These are phyloP conservation scores for Eupithecia tripunctaria DNA, from an alignment of 2,888 invertebrate genomes.

Conservation along the genomic window DNA sequence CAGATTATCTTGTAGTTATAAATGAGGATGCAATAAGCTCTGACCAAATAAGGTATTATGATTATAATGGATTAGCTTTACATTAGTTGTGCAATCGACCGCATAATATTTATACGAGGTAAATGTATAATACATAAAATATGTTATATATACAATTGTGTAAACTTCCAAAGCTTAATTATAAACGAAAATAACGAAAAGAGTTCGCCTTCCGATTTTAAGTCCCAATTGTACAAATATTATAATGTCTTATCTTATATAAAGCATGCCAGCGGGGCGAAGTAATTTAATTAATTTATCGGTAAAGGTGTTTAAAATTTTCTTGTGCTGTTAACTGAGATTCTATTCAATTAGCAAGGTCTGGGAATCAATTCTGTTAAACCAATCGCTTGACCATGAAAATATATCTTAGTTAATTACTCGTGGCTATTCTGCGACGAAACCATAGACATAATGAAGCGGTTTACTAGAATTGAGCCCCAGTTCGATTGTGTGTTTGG, in stretches of 20 bases:
- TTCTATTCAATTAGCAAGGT: background rate
- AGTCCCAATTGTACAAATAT: background rate
- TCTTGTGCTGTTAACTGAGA: background rate
- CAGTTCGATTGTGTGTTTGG: background rate
- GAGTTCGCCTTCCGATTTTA: background rate
- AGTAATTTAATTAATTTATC: no score
- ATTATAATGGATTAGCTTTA: background rate
- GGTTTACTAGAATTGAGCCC: background rate
- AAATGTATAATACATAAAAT: background rate
- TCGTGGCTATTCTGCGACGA: background rate
- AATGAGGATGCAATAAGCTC: background rate
- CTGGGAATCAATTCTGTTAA: background rate
- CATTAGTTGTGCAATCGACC: background rate
- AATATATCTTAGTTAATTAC: background rate
- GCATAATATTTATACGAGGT: background rate
- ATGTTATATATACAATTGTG: background rate
- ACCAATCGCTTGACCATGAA: background rate
- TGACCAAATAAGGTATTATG: background rate
- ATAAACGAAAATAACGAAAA: background rate
- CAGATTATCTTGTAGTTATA: background rate
- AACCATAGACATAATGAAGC: background rate
- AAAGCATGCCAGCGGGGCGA: background rate
- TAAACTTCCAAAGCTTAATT: constrained; percentile 1
- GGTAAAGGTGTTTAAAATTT: background rate
- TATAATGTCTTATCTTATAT: background rate